Base-by-base conservation (phyloP, 2,113 vertebrate species). In the Cygnus buccinator region DNA sequence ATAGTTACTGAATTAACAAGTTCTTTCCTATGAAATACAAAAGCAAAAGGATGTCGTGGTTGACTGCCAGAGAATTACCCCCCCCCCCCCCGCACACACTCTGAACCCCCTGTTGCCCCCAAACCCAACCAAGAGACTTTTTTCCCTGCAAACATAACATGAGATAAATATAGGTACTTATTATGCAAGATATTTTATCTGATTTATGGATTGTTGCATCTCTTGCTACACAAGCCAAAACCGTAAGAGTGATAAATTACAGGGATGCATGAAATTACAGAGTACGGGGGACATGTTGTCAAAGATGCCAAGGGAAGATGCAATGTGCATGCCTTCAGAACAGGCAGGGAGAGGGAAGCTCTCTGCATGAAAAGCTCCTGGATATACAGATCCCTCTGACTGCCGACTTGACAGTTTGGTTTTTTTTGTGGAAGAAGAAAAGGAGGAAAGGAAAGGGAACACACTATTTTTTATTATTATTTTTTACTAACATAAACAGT, bases 31-130 rank as follows among this genome's bases (percentile, higher is more conserved):
- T 9, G 25, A 67, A 75, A 33, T 55, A 23, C 41, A 78, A 86
- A 73, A 5, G 6, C 26, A 78, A 54, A 72, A 48, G 2, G 4
- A 21, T 7, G 39, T 68, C 39, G 23, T 21, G 13, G 25, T 33
- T 10, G 25, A 43, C 28, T 83, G 28, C 65, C 33, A 90, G 29
- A 59, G 25, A 87, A 65, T n/a, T 44, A 62, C 33, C 68, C 58
- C 10, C 18, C 23, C 22, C 48, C 48, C 35, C 11, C 12, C 23
- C 50, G 13, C 50, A 25, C 39, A 19, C 28, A 18, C 18, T 33
- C 10, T 71, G 33, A 58, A 33, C 3, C 5, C 7, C 7, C 4
- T 11, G 5, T 4, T 1, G 0, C 1, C 3, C 9, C 4, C 9
- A 55, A 43, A 44, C 66, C 1, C 31, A 62, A 26, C 33, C 22